phyloP scores from a whole-genome alignment of 1,140 invertebrate species.

The Pissodes strobi region DNA sequence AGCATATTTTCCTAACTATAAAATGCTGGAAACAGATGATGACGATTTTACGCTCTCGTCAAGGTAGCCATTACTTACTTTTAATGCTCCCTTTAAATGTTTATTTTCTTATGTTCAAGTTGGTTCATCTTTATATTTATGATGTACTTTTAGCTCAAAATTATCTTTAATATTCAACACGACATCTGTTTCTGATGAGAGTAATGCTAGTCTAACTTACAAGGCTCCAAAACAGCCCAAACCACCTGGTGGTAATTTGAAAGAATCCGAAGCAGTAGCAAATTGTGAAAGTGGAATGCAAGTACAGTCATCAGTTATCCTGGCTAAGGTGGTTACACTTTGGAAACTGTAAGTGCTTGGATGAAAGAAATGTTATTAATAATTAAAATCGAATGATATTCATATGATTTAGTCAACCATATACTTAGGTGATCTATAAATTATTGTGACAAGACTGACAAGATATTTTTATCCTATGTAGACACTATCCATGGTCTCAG shows the following conservation, averaged over 20 bases:
- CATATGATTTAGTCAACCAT: no score
- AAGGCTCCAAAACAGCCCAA: conserved; percentile 34
- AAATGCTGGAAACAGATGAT: conserved; percentile 27
- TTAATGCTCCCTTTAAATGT: background rate
- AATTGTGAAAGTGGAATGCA: background rate
- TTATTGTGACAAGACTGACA: no score
- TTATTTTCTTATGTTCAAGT: background rate
- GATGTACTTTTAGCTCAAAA: conserved; percentile 25
- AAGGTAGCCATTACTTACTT: conserved; percentile 14
- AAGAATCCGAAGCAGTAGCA: background rate
- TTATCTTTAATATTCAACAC: conserved; percentile 24
- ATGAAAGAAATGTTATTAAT: no score
- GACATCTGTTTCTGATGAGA: background rate
- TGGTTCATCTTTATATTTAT: background rate
- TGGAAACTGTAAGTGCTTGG: conserved; percentile 28
- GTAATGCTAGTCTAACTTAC: conserved; percentile 20
- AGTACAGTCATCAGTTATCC: conserved; percentile 17
- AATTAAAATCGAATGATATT: no score
- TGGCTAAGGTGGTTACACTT: conserved; percentile 21
- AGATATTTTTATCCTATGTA: no score
- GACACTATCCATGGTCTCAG: no score
- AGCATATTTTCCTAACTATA: background rate
- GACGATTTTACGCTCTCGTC: conserved; percentile 20
- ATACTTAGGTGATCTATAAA: no score
- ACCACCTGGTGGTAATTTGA: background rate